phyloP scores from a whole-genome alignment of 37 sponge, comb jelly and placozoan genomes.

The Axinella damicornis region DNA sequence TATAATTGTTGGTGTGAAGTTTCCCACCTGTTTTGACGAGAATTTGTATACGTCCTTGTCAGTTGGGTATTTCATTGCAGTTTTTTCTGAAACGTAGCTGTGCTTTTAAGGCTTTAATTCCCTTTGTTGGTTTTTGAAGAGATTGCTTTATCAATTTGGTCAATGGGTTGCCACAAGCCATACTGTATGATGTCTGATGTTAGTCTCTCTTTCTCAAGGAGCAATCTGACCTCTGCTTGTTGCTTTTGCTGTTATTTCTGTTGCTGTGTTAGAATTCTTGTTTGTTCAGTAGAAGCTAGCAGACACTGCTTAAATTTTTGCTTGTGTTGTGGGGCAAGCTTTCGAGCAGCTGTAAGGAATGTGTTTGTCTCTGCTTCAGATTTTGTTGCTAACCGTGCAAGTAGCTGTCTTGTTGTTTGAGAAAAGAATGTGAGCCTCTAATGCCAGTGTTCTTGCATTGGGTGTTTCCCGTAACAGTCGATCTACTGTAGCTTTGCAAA shows the following conservation, averaged over 20 bases:
- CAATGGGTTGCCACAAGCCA: slow-evolving; percentile 20
- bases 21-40: no score
- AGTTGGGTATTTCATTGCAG: no score
- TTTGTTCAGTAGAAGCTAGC: background rate
- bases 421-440: slow-evolving; percentile 23
- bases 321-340: slow-evolving; percentile 4
- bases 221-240: background rate
- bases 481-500: slow-evolving; percentile 21
- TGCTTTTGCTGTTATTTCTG: slow-evolving; percentile 17
- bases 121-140: no score
- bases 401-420: slow-evolving; percentile 25
- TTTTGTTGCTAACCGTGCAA: background rate
- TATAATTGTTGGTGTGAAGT: no score
- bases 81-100: no score
- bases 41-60: no score
- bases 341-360: slow-evolving; percentile 7
- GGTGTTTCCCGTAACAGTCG: slow-evolving; percentile 26
- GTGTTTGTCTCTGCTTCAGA: background rate
- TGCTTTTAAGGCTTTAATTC: no score
- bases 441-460: slow-evolving; percentile 4
- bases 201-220: slow-evolving; percentile 22
- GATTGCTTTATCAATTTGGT: background rate
- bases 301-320: slow-evolving; percentile 18
- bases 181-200: slow-evolving; percentile 24
- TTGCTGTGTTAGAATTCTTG: background rate